Percentiles rank a stretch among this genome's conserved stretches.
Evolutionary conservation across 30 jellyfish, hydroid and myxozoan species (phyloP).

Genomic region (Rhopilema esculentum): DNA sequence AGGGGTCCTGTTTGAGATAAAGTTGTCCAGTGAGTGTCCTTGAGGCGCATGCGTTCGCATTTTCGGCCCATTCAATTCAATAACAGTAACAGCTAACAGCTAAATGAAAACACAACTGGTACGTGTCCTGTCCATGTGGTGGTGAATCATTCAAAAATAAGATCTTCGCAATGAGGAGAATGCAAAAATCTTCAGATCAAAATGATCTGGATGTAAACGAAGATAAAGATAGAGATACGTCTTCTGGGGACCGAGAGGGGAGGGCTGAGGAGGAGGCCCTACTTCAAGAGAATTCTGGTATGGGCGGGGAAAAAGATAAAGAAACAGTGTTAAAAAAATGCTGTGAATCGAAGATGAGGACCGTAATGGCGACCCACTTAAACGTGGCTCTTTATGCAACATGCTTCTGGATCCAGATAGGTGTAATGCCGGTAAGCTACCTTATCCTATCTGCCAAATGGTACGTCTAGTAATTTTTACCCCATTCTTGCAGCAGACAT

Average conservation of each 20-base stretch:
- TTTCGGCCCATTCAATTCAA: background rate
- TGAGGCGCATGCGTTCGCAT: background rate
- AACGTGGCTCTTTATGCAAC: conserved; percentile 81
- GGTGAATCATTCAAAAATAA: background rate
- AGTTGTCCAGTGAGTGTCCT: background rate
- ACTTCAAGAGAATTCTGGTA: background rate
- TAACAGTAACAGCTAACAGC: background rate
- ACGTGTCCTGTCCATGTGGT: background rate
- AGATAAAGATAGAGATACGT: background rate
- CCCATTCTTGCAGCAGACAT: too few species aligned
- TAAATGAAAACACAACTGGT: too few species aligned
- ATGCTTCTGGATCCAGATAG: conserved; percentile 95
- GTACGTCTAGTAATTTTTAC: too few species aligned
- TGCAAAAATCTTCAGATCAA: background rate
- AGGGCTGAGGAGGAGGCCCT: conserved; percentile 34
- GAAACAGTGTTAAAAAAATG: background rate
- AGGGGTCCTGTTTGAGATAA: background rate
- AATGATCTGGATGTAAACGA: background rate
- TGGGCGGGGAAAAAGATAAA: background rate
- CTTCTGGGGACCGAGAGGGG: background rate
- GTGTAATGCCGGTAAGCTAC: conserved; percentile 92
- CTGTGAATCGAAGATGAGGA: conserved; percentile 7
- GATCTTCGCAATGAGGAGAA: background rate
- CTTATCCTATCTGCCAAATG: too few species aligned
- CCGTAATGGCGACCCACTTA: conserved; percentile 67